Conservation (phyloP, 2,797 vertebrate species). For the Gymnocypris eckloni region DNA sequence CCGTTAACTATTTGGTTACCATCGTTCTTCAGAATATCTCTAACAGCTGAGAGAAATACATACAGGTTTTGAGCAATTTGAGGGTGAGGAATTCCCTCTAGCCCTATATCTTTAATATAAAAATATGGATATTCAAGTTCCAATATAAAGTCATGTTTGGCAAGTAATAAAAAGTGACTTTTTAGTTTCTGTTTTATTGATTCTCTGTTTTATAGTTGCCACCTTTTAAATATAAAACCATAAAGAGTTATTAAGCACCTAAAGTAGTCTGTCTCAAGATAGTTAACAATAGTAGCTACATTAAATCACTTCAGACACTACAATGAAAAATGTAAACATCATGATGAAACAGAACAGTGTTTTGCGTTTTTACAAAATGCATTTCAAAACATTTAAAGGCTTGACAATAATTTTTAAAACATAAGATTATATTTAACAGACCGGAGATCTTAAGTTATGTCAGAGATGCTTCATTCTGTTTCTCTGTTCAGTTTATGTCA, state of each 20-base stretch:
- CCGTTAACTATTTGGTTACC: no score
- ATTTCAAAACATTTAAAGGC: background rate
- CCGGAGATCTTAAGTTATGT: background rate
- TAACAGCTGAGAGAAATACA: no score
- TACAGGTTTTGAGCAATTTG: no score
- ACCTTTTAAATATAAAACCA: no score
- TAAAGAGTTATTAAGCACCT: background rate
- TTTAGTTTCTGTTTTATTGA: no score
- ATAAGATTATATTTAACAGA: background rate
- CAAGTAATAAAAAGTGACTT: no score
- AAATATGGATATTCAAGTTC: no score
- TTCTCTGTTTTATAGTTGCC: no score
- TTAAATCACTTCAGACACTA: background rate
- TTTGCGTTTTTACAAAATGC: background rate
- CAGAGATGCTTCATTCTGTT: background rate
- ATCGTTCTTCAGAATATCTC: no score
- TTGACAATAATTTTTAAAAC: background rate
- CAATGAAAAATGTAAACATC: background rate
- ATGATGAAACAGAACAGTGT: background rate
- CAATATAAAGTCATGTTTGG: no score
- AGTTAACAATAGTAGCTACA: background rate
- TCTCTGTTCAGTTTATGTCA: slow-evolving; percentile 69
- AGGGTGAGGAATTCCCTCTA: no score
- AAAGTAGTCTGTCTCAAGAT: background rate
- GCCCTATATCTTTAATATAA: no score